Evolutionary conservation across 2,797 vertebrate genomes (phyloP), one percentile per base, ranked within the genome.

Genomic region (Avahi laniger): DNA sequence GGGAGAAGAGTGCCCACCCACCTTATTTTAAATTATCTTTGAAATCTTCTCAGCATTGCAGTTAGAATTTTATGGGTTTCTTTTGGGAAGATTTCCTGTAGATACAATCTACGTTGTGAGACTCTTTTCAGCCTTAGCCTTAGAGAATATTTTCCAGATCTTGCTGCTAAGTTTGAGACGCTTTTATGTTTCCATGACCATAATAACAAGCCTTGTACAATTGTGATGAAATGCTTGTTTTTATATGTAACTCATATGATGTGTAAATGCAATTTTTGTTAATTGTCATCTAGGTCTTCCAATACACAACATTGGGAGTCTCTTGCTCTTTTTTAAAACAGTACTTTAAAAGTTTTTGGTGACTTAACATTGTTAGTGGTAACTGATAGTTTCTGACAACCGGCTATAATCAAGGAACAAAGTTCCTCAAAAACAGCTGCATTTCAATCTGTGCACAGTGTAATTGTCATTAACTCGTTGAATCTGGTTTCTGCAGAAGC

Each of bases 401-500:
- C 2, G 4, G 43, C 92, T 95, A 72, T 96, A 88, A 97, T 94
- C 91, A 89, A 75, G 93, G 76, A 79, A 67, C 57, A 73, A 33
- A 93, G 84, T 70, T 67, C 28, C 43, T 94, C 4, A 91, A 75
- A 76, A 97, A 86, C 95, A 97, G 93, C 84, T 93, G 92, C 24
- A 17, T 97, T 96, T 98, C 84, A 81, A 0, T 97, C 95, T 95
- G 48, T 26, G 70, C 14, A 12, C 8, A 12, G 38, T 89, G 9
- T 89, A 95, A 76, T 94, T 96, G 95, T 93, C 93, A 84, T 2
- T 96, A 89, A 88, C 80, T 95, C 15, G 92, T 94, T 50, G 57
- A 88, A 50, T 85, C 93, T 96, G 90, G 91, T 96, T 59, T 52
- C 93, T 97, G 86, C 85, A 73, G 96, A 97, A 81, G 26, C 7